phyloP scores from a whole-genome alignment of 23 tunicate species.

The Oikopleura vanhoeffeni region DNA sequence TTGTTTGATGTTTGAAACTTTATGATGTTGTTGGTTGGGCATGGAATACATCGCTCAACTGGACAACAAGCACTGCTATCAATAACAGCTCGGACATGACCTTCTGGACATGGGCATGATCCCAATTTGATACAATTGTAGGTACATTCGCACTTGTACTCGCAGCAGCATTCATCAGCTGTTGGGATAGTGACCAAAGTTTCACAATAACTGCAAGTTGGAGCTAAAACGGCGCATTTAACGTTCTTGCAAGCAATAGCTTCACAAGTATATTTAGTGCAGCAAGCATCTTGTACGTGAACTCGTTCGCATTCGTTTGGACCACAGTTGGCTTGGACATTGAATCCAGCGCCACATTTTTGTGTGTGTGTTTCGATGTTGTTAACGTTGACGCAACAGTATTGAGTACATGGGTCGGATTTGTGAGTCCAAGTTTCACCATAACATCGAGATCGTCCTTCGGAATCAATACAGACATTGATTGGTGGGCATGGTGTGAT shows the following conservation, averaged over 20 bases:
- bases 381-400: neutral
- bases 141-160: slow-evolving; percentile 22
- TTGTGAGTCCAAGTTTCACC: neutral
- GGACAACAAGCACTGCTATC: neutral
- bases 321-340: neutral
- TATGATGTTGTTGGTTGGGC: neutral
- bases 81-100: neutral
- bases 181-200: slow-evolving; percentile 27
- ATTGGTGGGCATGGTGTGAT: neutral
- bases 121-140: slow-evolving; percentile 39
- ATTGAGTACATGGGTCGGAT: neutral
- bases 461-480: neutral
- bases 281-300: slow-evolving; percentile 32
- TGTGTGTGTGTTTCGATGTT: neutral
- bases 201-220: slow-evolving; percentile 28
- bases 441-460: neutral
- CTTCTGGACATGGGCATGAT: slow-evolving; percentile 63
- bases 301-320: slow-evolving; percentile 7
- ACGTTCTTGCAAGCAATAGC: slow-evolving; percentile 20
- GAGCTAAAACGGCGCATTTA: slow-evolving; percentile 31
- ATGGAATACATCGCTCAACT: neutral
- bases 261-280: slow-evolving; percentile 29
- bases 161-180: slow-evolving; percentile 20
- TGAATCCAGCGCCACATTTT: neutral
- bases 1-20: too few relatives aligned